Percentiles rank a stretch among this genome's conserved stretches.
Evolutionary conservation across 2,113 vertebrate genomes (phyloP).

Genomic region (Bothrops jararaca): DNA sequence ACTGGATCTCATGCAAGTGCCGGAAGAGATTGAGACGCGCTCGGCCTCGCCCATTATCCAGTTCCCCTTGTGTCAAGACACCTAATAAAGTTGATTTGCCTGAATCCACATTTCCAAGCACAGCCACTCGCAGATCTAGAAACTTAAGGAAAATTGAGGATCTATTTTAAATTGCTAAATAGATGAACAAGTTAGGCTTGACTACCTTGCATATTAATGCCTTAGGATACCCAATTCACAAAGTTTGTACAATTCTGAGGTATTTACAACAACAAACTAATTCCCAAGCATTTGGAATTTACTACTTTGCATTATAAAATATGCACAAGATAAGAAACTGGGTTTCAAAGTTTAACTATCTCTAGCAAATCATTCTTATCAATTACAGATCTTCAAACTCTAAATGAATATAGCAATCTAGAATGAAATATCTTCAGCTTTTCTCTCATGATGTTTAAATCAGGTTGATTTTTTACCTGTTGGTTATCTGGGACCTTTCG

Average conservation of each 20-base stretch:
- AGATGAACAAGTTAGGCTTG: not conserved
- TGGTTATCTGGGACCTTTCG: slow-evolving; percentile 98
- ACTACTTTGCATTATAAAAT: not conserved
- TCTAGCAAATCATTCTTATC: slow-evolving; percentile 2
- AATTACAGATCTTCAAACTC: slow-evolving; percentile 9
- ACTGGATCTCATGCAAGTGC: slow-evolving; percentile 97
- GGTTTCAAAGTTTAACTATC: not conserved
- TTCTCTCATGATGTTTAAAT: not conserved
- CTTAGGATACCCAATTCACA: not conserved
- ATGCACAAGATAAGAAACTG: slow-evolving; percentile 1
- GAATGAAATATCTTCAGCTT: slow-evolving; percentile 6
- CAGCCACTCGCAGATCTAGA: slow-evolving; percentile 93
- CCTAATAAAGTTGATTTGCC: slow-evolving; percentile 96
- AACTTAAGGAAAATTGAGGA: slow-evolving; percentile 74
- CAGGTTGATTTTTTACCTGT: slow-evolving; percentile 76
- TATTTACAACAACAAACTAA: not conserved
- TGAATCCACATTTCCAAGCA: slow-evolving; percentile 95
- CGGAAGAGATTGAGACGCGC: slow-evolving; percentile 97
- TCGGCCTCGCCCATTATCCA: slow-evolving; percentile 94
- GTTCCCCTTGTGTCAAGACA: slow-evolving; percentile 94
- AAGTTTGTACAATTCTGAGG: not conserved
- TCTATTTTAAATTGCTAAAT: not conserved
- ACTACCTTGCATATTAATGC: not conserved
- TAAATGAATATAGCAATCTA: not conserved
- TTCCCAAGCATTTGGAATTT: not conserved